Percentiles rank a stretch among this genome's conserved stretches.
These are phyloP conservation scores for Oryzias celebensis DNA, from an alignment of 2,113 vertebrate genomes.

Conservation along the genomic window DNA sequence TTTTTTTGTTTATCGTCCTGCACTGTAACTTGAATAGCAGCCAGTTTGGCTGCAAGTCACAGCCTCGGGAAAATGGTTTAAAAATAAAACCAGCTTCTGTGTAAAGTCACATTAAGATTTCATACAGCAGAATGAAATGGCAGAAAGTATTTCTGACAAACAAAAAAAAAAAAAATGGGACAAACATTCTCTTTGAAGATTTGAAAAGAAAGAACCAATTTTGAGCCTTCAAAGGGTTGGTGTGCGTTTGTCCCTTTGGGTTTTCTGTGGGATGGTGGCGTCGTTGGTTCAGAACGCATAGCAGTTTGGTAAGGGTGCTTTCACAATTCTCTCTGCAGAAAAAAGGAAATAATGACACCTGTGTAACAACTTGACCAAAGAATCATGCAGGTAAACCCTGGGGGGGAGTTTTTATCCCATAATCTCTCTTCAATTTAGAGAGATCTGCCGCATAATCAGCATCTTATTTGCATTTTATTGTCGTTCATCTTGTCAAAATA, in stretches of 20 bases:
- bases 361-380: conserved; percentile 27
- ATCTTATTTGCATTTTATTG: conserved; percentile 46
- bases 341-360: conserved; percentile 15
- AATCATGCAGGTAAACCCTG: neutral
- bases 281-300: conserved; percentile 14
- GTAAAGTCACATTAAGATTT: conserved; percentile 36
- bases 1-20: neutral
- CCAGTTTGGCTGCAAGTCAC: conserved; percentile 4
- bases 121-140: conserved; percentile 28
- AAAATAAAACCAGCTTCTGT: conserved; percentile 2
- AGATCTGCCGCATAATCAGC: conserved; percentile 39
- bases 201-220: conserved; percentile 25
- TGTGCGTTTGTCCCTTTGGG: conserved; percentile 22
- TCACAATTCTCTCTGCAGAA: conserved; percentile 6
- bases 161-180: conserved; percentile 26
- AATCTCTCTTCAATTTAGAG: conserved; percentile 29
- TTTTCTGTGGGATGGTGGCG: conserved; percentile 18
- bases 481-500: conserved; percentile 31
- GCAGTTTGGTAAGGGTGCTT: neutral
- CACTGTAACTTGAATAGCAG: neutral
- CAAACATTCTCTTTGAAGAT: conserved; percentile 55
- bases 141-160: conserved; percentile 31
- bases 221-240: conserved; percentile 45
- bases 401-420: conserved; percentile 19
- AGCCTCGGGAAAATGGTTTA: neutral